Percentiles rank a stretch among this genome's conserved stretches.
Conservation (phyloP, 1,140 invertebrate genomes). For the Phthorimaea operculella region DNA sequence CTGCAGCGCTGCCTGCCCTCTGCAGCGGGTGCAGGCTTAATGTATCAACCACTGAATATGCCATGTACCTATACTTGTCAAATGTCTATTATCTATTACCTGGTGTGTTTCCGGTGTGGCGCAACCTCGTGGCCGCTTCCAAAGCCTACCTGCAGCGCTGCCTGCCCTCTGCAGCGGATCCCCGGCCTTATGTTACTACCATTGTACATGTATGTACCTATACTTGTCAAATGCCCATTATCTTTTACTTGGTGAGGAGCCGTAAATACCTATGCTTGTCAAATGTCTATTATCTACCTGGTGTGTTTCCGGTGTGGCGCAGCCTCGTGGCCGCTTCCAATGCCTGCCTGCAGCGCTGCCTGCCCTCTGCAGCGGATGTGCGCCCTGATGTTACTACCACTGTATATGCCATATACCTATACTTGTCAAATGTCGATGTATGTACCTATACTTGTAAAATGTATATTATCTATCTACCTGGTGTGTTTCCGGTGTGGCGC, state of each 20-base stretch:
- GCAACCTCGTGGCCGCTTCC: conserved; percentile 79
- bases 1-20: conserved; percentile 83
- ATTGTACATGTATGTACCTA: conserved; percentile 82
- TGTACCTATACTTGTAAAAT: too few species aligned
- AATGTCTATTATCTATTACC: too few species aligned
- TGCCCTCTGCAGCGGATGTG: conserved; percentile 82
- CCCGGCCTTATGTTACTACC: conserved; percentile 75
- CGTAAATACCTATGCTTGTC: too few species aligned
- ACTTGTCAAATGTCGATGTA: too few species aligned
- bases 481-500: conserved; percentile 80
- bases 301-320: conserved; percentile 78
- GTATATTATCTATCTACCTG: too few species aligned
- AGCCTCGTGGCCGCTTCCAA: conserved; percentile 79
- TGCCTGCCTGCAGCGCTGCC: conserved; percentile 79
- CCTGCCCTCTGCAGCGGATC: conserved; percentile 84
- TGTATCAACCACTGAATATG: conserved; percentile 79
- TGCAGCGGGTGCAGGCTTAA: conserved; percentile 74
- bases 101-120: conserved; percentile 36
- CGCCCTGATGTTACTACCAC: conserved; percentile 77
- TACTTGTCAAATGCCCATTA: too few species aligned
- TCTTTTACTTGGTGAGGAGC: too few species aligned
- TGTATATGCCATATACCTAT: conserved; percentile 83
- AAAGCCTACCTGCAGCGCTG: conserved; percentile 80
- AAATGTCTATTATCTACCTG: too few species aligned
- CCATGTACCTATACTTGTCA: too few species aligned